A percentile compares a stretch with the other conserved stretches of the same genome.
Conservation (phyloP, 2,888 invertebrate species). For the Zele albiditarsus region DNA sequence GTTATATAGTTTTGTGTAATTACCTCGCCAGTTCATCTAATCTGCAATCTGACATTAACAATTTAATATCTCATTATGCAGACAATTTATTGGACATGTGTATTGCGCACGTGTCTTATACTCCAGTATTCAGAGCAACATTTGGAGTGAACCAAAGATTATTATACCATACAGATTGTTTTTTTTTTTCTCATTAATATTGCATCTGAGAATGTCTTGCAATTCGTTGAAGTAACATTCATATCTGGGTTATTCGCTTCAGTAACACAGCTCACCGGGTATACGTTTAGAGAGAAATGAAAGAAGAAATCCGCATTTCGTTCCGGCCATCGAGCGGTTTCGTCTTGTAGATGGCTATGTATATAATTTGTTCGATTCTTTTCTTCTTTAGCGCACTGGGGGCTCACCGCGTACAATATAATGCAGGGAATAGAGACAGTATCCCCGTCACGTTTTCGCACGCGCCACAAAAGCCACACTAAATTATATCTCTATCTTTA, state of each 20-base stretch:
- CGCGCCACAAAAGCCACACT: conserved; percentile 36
- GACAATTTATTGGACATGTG: not conserved
- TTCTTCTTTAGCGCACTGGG: not conserved
- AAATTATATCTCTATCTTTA: conserved; percentile 47
- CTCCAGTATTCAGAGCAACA: not conserved
- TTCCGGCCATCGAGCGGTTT: conserved; percentile 51
- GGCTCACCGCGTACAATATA: not conserved
- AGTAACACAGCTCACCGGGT: conserved; percentile 41
- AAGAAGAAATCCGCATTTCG: conserved; percentile 53
- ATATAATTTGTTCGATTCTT: conserved; percentile 14
- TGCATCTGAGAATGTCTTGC: conserved; percentile 20
- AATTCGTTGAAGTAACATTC: conserved; percentile 47
- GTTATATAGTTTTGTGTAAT: conserved; percentile 17
- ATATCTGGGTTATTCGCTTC: conserved; percentile 54
- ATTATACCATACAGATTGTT: not conserved
- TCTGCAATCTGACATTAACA: not conserved
- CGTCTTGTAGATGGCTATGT: conserved; percentile 17
- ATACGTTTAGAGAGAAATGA: conserved; percentile 49
- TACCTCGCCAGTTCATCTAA: conserved; percentile 10
- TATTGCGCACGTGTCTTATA: not conserved
- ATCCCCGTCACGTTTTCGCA: conserved; percentile 29
- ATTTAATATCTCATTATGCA: not conserved
- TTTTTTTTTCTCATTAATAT: conserved; percentile 24
- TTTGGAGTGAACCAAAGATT: conserved; percentile 8
- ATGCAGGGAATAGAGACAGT: not conserved